Evolutionary conservation across 2,888 invertebrate genomes (phyloP), one percentile per base, ranked within the genome.

Genomic region (Formica aserva): DNA sequence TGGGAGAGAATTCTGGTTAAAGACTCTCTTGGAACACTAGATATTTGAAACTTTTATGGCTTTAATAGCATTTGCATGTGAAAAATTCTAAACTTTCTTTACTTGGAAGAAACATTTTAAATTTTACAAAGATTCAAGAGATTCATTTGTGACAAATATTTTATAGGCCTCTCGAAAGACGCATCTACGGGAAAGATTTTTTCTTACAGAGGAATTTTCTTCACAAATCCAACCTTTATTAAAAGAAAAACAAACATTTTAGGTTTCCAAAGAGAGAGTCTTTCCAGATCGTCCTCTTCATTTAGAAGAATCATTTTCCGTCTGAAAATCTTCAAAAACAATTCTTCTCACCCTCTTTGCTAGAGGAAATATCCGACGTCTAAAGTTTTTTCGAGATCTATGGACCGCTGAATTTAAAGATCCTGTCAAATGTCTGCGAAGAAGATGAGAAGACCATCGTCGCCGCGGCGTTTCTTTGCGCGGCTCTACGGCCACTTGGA

Each of bases 401-500:
- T 75, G 71, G 60, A 60, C 18, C 15, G 32, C 45, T 29, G 60
- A 57, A 5, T 29, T 26, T 18, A 32, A n/a, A 38, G 3, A 60
- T 78, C 22, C 9, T 55, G 32, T 65, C 81, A 86, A 87, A 93
- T 93, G 93, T 91, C 78, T 45, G 26, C 93, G 82, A 87, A 89
- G 11, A 91, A 91, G 81, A 84, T 90, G 9, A 91, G 89, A 66
- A 95, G 95, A 84, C 97, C 97, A 0, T 97, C 97, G 13, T 97
- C 97, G 0, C 98, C 98, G 81, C 95, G 97, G 41, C 97, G 97
- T 91, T 98, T 98, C 94, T 98, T 98, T 93, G 97, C 97, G 72
- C 96, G 97, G 81, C 95, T 98, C 60, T 98, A 98, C 92, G 98
- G 97, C 0, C 97, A 97, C 91, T 95, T 97, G n/a, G 97, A 97